Evolutionary conservation across 1,140 invertebrate genomes (phyloP), one percentile per base, ranked within the genome.

Genomic region (Brachystomella parvula): DNA sequence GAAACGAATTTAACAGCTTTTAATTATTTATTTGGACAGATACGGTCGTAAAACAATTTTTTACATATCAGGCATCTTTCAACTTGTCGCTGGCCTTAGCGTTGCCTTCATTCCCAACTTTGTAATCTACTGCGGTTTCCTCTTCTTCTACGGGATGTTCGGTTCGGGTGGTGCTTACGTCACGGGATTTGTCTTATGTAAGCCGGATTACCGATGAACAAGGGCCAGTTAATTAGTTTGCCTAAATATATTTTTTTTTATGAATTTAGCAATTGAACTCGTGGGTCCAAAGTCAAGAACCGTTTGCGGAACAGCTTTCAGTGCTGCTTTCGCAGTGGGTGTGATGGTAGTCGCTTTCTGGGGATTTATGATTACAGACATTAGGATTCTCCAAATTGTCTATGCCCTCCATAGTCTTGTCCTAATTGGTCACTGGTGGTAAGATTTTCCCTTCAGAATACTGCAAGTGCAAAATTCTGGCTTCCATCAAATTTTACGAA

Each of bases 41-140:
- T 78, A 86, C 70, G 90, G 91, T 0, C 81, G 91, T 6, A 92
- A 92, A 75, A 85, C 81, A 1, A 84, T 90, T 63, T 89, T 91
- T 73, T 88, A 87, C 72, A 82, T 87, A 44, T 72, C 73, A 28
- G 73, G 68, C 47, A 44, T 72, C 2, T 49, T 68, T n/a, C 73
- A 74, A 57, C 63, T 74, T 1, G 2, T 69, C 59, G 49, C 63
- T 21, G 73, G 73, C 28, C 71, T 74, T 31, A 57, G 47, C 19
- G 63, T 60, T 58, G 66, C 73, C 57, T 73, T 73, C 39, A 64
- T 72, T 47, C 19, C 59, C 0, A 69, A 73, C 49, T 71, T 66
- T 62, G 24, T 61, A 21, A 19, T 65, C 12, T 73, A 71, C 56
- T 62, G 61, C 30, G n/a, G n/a, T 19, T 30, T 59, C 2, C 61